Conservation (phyloP, 2,797 vertebrate species). For the Echeneis naucrates region DNA sequence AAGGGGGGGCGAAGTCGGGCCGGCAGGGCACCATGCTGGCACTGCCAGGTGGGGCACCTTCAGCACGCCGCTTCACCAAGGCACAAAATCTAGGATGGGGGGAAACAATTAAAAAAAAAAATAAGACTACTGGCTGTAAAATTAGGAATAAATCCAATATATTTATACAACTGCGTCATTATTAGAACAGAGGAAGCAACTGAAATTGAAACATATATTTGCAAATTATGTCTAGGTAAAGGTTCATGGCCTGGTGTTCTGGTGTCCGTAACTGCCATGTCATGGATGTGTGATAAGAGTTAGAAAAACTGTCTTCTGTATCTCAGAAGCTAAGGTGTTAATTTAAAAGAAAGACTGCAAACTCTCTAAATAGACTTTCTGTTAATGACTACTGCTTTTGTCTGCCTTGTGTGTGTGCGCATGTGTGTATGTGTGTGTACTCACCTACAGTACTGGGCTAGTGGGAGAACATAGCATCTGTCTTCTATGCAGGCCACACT, state of each 20-base stretch:
- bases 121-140: background rate
- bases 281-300: constrained; percentile 29
- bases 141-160: constrained; percentile 6
- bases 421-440: constrained; percentile 52
- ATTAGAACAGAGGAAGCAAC: constrained; percentile 3
- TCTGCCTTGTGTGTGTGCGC: background rate
- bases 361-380: constrained; percentile 15
- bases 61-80: constrained; percentile 96
- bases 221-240: background rate
- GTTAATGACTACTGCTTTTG: background rate
- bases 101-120: background rate
- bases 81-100: constrained; percentile 93
- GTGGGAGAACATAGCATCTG: constrained; percentile 98
- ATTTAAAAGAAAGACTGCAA: constrained; percentile 32
- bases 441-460: constrained; percentile 99
- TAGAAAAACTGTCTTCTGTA: constrained; percentile 25
- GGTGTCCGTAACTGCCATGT: no score
- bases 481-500: constrained; percentile 99
- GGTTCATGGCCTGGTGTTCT: background rate
- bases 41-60: constrained; percentile 89
- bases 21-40: constrained; percentile 91
- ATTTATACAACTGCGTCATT: background rate
- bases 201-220: background rate
- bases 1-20: constrained; percentile 91
- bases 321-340: constrained; percentile 41